Base-by-base conservation (phyloP, 2,113 vertebrate species). In the Neopipo cinnamomea region DNA sequence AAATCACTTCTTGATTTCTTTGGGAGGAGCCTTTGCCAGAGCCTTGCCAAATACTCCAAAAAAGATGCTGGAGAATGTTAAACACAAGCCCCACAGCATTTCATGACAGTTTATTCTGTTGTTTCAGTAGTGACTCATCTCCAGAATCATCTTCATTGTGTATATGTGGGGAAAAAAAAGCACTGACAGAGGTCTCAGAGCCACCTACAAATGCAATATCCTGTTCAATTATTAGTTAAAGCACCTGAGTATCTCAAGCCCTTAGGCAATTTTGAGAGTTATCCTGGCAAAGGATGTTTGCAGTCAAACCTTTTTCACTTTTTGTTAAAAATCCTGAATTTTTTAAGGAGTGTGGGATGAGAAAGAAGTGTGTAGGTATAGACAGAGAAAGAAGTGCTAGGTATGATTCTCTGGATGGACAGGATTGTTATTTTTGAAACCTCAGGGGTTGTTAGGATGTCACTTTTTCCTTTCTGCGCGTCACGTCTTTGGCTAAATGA, bases 71-170 rank as follows among this genome's bases (percentile, higher is more conserved):
- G 67, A 89, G 74, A 75, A 89, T 74, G 72, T 91, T 75, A 33
- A 83, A 58, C 59, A 47, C n/a, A 63, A 79, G 80, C 62, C 39
- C 55, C 65, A 58, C 72, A 91, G 55, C 67, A 37, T 83, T 96
- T 96, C 79, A 67, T 76, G 94, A 61, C 53, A 89, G 55, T 89
- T 92, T 79, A 44, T 93, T 95, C 87, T 96, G 79, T 89, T 93
- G 74, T 94, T 95, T 94, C 88, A n/a, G 30, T 49, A 65, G 80
- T 96, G 96, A 95, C 88, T 97, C 92, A 95, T 93, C 91, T 91
- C 65, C 76, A 87, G 88, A 75, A 66, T 49, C 80, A 85, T 89
- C 35, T 78, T 89, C 14, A 11, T 15, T 67, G 2, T 53, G 18
- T 59, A 1, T 71, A 22, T 25, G 12, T 52, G 42, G 17, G n/a